Evolutionary conservation across 2,797 vertebrate genomes (phyloP), one percentile per base, ranked within the genome.

Genomic region (Geotrypetes seraphini): DNA sequence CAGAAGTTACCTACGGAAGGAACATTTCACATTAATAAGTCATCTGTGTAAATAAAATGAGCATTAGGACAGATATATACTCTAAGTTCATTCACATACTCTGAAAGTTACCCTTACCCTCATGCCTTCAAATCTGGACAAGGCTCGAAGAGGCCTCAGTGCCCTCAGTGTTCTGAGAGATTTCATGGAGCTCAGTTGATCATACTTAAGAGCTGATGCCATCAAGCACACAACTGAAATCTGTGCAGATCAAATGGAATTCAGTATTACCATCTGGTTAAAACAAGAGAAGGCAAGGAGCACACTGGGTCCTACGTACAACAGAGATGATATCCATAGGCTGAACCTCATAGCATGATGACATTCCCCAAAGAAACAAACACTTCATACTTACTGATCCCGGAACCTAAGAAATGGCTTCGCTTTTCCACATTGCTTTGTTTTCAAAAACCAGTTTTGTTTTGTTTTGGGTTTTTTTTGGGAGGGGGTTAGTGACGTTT

Each of bases 51-150:
- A 17, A 15, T 30, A 26, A 31, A 12, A 10, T 19, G 5, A 36
- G 34, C 11, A 23, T 19, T 16, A 7, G 17, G n/a, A 34, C 22
- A 35, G 14, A 10, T 25, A 12, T 18, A 25, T 5, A 31, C n/a
- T 17, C 37, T 41, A n/a, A n/a, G n/a, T n/a, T n/a, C n/a, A n/a
- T n/a, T 37, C 20, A 43, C 33, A 51, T 13, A 30, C 24, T 45
- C 7, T 16, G n/a, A 49, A 40, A 48, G 22, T 32, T 40, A 50
- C 22, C 51, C 86, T 89, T 85, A 90, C 87, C 87, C 87, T 81
- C 83, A 89, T 84, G 57, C 82, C 87, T 79, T 85, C 77, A 72
- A 86, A 86, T 58, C 79, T 73, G 75, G 79, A 83, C 30, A 77
- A 64, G 43, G 78, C 79, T 50, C 66, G 66, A 33, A 85, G 69